These are phyloP conservation scores for Turdus rufiventris DNA, from an alignment of 2,113 vertebrate species.

Conservation along the genomic window DNA sequence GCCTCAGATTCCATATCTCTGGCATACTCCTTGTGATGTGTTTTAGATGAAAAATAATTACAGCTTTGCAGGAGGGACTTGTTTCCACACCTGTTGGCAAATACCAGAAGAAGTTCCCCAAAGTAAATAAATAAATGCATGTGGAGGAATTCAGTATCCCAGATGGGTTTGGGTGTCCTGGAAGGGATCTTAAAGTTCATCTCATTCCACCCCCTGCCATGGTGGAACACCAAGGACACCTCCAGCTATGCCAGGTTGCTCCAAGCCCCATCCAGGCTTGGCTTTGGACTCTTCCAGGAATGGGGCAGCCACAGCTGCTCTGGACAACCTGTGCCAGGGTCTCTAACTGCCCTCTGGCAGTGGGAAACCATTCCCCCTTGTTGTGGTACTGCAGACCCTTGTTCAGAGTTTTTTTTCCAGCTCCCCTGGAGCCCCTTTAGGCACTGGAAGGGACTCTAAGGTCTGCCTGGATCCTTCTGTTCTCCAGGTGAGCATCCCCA, in stretches of 20 bases:
- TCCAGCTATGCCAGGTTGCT: neutral
- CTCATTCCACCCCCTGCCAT: neutral
- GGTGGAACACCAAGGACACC: neutral
- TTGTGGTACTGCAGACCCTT: neutral
- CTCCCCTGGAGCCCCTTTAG: neutral
- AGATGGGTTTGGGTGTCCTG: neutral
- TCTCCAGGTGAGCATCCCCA: neutral
- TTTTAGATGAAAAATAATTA: neutral
- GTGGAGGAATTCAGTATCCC: neutral
- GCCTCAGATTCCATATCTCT: neutral
- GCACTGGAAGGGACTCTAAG: rapidly evolving
- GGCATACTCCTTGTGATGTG: neutral
- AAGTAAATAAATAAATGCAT: neutral
- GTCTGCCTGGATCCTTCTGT: rapidly evolving
- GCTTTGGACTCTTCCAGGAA: neutral
- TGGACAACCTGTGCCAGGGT: rapidly evolving
- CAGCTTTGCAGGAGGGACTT: neutral
- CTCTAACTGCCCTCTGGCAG: neutral
- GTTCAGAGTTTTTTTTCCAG: rapidly evolving
- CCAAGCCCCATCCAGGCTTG: rapidly evolving
- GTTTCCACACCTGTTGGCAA: neutral
- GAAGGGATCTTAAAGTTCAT: neutral
- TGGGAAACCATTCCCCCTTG: neutral
- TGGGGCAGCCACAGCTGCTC: neutral
- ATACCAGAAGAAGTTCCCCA: neutral